Evolutionary conservation across 1,140 invertebrate genomes (phyloP).

Genomic region (Dreissena rostriformis): DNA sequence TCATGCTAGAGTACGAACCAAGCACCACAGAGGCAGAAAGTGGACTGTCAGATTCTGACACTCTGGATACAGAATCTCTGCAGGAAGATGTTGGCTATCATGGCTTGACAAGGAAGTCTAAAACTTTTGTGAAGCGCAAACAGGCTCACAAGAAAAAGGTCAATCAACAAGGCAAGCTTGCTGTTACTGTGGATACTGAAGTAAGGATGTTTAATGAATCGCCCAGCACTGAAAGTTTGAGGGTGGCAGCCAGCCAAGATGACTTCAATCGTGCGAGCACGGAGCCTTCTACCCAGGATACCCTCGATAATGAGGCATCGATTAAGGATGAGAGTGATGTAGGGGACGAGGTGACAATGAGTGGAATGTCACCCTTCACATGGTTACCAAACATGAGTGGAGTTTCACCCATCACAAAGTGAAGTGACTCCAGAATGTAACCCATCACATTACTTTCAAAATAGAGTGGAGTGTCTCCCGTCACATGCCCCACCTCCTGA

Average conservation of each 20-base stretch:
- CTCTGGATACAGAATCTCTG: slow-evolving; percentile 37
- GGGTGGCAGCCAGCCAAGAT: not conserved
- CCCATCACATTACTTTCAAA: too few species aligned
- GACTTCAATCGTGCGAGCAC: slow-evolving; percentile 31
- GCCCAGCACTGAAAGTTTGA: slow-evolving; percentile 4
- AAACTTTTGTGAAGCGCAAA: not conserved
- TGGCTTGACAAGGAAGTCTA: not conserved
- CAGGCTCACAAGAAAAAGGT: slow-evolving; percentile 7
- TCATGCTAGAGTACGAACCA: slow-evolving; percentile 50
- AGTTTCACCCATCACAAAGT: not conserved
- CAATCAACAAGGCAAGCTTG: not conserved
- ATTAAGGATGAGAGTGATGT: slow-evolving; percentile 23
- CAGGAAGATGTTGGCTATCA: slow-evolving; percentile 11
- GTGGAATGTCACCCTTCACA: not conserved
- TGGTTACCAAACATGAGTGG: not conserved
- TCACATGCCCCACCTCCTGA: too few species aligned
- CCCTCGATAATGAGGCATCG: slow-evolving; percentile 29
- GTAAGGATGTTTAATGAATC: slow-evolving; percentile 28
- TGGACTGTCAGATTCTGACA: slow-evolving; percentile 26
- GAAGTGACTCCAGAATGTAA: too few species aligned
- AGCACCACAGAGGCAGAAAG: slow-evolving; percentile 47
- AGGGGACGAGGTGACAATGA: slow-evolving; percentile 48
- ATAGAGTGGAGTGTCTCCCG: too few species aligned
- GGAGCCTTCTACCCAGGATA: slow-evolving; percentile 40
- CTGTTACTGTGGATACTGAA: slow-evolving; percentile 22